phyloP scores from a whole-genome alignment of 2,797 vertebrate genomes.

The Micromesistius poutassou region DNA sequence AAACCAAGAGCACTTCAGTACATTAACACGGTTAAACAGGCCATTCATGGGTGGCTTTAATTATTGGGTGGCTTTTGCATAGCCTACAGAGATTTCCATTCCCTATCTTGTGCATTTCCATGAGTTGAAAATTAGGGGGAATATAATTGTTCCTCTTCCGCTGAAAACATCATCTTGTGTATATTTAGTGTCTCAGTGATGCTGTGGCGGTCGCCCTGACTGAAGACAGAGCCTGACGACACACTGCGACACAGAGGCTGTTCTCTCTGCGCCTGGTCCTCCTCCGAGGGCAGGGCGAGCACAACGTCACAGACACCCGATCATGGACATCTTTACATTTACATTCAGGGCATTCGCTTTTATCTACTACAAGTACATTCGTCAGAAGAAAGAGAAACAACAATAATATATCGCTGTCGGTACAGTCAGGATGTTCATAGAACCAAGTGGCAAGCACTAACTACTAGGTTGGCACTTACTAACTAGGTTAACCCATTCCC shows the following conservation, averaged over 20 bases:
- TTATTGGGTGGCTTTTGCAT: background rate
- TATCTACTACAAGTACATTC: too few species aligned
- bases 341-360: slow-evolving; percentile 31
- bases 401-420: too few species aligned
- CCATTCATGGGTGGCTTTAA: background rate
- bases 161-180: too few species aligned
- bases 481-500: too few species aligned
- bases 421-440: too few species aligned
- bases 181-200: background rate
- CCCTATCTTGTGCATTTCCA: background rate
- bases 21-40: background rate
- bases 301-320: slow-evolving; percentile 56
- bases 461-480: too few species aligned
- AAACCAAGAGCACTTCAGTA: background rate
- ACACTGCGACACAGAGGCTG: slow-evolving; percentile 44
- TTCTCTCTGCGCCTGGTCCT: slow-evolving; percentile 45
- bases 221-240: slow-evolving; percentile 37
- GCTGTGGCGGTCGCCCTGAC: slow-evolving; percentile 16
- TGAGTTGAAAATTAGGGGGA: too few species aligned
- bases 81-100: background rate
- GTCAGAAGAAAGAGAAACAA: too few species aligned
- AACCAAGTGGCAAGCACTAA: too few species aligned
- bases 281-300: slow-evolving; percentile 52
- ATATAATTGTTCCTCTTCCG: background rate
- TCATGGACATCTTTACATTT: slow-evolving; percentile 38